Conservation (phyloP, 2,888 invertebrate genomes). For the Tortricodes alternella region DNA sequence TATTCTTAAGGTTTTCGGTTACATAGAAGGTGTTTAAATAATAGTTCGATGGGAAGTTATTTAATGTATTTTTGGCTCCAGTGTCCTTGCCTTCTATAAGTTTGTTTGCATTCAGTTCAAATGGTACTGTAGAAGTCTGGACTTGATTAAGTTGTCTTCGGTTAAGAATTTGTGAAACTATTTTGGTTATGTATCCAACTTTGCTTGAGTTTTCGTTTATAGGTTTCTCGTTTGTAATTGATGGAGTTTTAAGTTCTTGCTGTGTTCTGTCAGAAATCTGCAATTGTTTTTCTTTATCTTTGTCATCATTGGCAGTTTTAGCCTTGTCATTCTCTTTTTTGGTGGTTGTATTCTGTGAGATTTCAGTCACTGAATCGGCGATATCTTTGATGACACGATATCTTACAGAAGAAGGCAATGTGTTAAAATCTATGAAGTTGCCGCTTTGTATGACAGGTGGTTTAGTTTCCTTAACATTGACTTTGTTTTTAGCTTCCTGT, state of each 20-base stretch:
- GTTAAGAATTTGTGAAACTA: constrained; percentile 43
- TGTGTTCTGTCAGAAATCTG: background rate
- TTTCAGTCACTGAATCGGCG: background rate
- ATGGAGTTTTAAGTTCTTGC: background rate
- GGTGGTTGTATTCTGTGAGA: background rate
- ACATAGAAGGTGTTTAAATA: constrained; percentile 5
- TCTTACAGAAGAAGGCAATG: background rate
- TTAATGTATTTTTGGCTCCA: background rate
- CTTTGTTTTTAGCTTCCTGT: background rate
- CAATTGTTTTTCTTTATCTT: no score
- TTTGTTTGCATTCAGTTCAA: background rate
- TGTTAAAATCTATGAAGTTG: background rate
- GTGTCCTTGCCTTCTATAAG: background rate
- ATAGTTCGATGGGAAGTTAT: background rate
- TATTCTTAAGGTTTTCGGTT: background rate
- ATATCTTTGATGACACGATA: background rate
- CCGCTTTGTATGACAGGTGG: background rate
- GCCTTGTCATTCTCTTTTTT: background rate
- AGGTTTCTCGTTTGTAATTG: background rate
- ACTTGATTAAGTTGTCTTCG: constrained; percentile 27
- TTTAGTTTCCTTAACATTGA: background rate
- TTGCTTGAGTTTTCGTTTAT: constrained; percentile 28
- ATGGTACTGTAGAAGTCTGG: background rate
- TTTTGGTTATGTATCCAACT: constrained; percentile 42
- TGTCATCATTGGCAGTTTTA: no score